A percentile compares a stretch with the other conserved stretches of the same genome.
phyloP scores from a whole-genome alignment of 2,797 vertebrate species.

The Corythornis leucogaster region DNA sequence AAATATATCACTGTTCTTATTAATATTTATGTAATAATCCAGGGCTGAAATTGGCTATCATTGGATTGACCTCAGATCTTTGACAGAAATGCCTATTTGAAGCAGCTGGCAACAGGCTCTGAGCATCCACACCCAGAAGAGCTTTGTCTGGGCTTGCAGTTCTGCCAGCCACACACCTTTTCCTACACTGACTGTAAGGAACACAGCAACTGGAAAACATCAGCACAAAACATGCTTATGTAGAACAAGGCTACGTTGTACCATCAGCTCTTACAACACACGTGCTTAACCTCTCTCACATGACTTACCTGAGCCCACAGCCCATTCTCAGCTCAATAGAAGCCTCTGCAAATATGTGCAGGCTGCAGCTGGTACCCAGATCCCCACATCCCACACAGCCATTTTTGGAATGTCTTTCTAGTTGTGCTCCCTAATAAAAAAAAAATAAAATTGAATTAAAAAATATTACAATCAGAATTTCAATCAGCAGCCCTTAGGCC shows the following conservation, averaged over 20 bases:
- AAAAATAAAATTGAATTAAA: background rate
- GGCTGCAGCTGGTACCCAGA: background rate
- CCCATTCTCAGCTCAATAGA: background rate
- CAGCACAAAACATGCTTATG: constrained; percentile 55
- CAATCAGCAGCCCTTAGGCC: background rate
- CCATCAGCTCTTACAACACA: constrained; percentile 56
- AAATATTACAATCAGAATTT: background rate
- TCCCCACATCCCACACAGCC: background rate
- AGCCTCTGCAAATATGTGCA: background rate
- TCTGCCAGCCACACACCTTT: constrained; percentile 53
- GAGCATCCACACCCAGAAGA: constrained; percentile 50
- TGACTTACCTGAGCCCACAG: constrained; percentile 20
- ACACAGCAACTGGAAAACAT: constrained; percentile 45
- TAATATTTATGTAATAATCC: constrained; percentile 25
- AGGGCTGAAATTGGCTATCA: constrained; percentile 24
- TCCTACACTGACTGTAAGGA: constrained; percentile 15
- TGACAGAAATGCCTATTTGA: constrained; percentile 68
- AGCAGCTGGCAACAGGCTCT: constrained; percentile 58
- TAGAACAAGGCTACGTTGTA: background rate
- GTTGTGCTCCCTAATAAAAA: background rate
- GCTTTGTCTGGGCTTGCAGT: constrained; percentile 53
- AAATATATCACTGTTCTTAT: constrained; percentile 5
- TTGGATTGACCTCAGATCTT: constrained; percentile 62
- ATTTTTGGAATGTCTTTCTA: background rate
- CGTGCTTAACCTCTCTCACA: background rate